These are phyloP conservation scores for Brachyptera risi DNA, from an alignment of 2,888 invertebrate genomes.

Conservation along the genomic window DNA sequence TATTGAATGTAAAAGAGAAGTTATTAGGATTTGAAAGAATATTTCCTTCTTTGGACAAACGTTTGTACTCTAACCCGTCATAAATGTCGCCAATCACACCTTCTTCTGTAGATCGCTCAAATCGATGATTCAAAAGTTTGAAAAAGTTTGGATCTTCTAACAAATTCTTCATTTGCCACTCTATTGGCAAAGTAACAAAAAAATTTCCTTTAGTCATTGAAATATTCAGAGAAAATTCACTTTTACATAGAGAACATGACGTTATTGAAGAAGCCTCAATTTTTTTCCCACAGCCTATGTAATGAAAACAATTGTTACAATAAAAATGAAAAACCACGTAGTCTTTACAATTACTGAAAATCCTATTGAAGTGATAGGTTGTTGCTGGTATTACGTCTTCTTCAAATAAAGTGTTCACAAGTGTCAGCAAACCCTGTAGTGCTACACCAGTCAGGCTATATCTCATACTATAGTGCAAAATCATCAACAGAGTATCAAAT, in stretches of 20 bases:
- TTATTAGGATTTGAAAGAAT: background rate
- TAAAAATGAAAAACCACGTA: background rate
- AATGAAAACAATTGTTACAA: background rate
- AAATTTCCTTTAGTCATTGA: constrained; percentile 2
- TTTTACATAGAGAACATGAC: background rate
- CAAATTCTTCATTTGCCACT: background rate
- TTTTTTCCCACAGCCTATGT: background rate
- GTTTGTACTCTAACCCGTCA: constrained; percentile 10
- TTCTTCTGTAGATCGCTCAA: background rate
- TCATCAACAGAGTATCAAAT: background rate
- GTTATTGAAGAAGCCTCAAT: background rate
- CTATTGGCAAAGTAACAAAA: background rate
- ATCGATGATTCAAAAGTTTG: background rate
- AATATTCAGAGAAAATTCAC: background rate
- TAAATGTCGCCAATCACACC: constrained; percentile 9
- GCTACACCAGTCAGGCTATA: background rate
- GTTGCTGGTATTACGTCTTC: background rate
- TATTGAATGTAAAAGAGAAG: constrained; percentile 8
- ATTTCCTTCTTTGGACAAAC: background rate
- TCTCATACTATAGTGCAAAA: background rate
- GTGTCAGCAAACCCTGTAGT: background rate
- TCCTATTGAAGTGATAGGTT: background rate
- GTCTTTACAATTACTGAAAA: background rate
- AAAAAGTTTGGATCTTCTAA: background rate
- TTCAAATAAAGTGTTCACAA: background rate